Base-by-base conservation (phyloP, 2,888 invertebrate genomes). In the Ichneumoninae sp. region DNA sequence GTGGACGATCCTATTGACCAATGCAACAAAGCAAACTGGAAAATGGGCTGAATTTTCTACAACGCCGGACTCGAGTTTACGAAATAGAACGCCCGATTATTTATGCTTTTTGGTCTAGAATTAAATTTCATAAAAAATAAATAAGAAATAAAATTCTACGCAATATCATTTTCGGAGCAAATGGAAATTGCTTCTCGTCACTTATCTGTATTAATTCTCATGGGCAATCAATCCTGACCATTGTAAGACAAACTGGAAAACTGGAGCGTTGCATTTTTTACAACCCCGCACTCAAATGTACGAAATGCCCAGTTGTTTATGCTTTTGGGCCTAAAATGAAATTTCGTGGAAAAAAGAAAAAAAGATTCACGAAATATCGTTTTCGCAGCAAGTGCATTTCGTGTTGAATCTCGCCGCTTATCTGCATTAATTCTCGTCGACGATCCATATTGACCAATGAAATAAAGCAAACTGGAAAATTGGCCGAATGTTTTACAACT, bases 221-320 rank as follows among this genome's bases (percentile, higher is more conserved):
- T 26, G 26, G 57, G 26, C 26, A 4, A 47, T 47, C 10, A 57
- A 57, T 57, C n/a, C n/a, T n/a, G n/a, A n/a, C 5, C 8, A 40
- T 13, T 69, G 57, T 81, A 75, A 69, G 63, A 52, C 30, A 57
- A 47, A 66, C 47, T 10, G 44, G 71, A 82, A 81, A 82, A 77
- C 71, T 82, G 71, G 81, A 82, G 66, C 81, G 71, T 22, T 66
- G 63, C 77, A 77, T 77, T 68, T 57, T 54, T 69, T 40, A 69
- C 44, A 33, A 69, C 33, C 47, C 47, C n/a, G 33, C 16, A 77
- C 68, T 69, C 69, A 7, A 60, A 77, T 60, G 30, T 60, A 69
- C 47, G 44, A 47, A 22, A 52, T 10, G 10, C n/a, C n/a, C 19
- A 70, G 52, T 52, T 8, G 16, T 52, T 70, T 70, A 6, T 44